A percentile compares a stretch with the other conserved stretches of the same genome.
Conservation (phyloP, 1,140 invertebrate genomes). For the Scylla paramamosain region DNA sequence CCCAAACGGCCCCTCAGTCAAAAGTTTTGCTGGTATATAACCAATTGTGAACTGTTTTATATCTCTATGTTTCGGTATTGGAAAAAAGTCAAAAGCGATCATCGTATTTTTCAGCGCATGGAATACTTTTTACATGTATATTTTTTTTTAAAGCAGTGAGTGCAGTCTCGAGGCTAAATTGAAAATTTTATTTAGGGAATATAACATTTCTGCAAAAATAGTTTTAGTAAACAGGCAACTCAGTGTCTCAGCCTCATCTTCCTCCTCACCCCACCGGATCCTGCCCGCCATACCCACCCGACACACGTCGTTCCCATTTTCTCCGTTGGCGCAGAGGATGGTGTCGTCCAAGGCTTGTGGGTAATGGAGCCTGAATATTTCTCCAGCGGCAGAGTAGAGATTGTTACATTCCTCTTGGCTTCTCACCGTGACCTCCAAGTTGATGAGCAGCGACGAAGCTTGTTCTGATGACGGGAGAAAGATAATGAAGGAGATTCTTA, state of each 20-base stretch:
- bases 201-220: background rate
- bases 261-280: background rate
- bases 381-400: background rate
- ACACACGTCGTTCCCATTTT: slow-evolving; percentile 51
- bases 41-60: slow-evolving; percentile 24
- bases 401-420: slow-evolving; percentile 26
- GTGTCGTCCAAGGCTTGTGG: background rate
- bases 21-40: slow-evolving; percentile 16
- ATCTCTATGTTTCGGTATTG: slow-evolving; percentile 2
- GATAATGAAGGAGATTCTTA: too few species aligned
- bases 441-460: slow-evolving; percentile 38
- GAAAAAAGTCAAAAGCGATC: slow-evolving; percentile 23
- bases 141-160: background rate
- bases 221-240: background rate
- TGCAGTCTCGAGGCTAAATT: background rate
- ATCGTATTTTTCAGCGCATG: slow-evolving; percentile 1
- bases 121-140: slow-evolving; percentile 24
- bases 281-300: slow-evolving; percentile 33
- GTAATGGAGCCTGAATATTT: slow-evolving; percentile 5
- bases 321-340: slow-evolving; percentile 53
- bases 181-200: too few species aligned
- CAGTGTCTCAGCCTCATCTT: background rate
- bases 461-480: background rate
- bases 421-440: slow-evolving; percentile 38
- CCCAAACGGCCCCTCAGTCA: slow-evolving; percentile 13